Evolutionary conservation across 1,140 invertebrate genomes (phyloP).

Genomic region (Ostrea edulis): DNA sequence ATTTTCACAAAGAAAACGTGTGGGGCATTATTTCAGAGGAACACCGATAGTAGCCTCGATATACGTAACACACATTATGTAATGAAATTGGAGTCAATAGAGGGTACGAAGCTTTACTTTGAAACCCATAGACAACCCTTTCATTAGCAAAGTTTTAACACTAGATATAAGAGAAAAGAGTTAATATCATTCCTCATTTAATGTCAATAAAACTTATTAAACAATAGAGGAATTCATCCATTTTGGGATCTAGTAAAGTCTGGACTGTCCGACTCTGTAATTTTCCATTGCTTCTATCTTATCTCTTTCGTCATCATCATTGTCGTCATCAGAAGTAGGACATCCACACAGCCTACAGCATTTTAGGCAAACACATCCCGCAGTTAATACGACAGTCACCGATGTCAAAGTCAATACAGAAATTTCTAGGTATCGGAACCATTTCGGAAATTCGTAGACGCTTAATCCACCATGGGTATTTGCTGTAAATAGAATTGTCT

Average conservation of each 20-base stretch:
- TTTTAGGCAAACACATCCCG: background rate
- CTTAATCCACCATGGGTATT: no score
- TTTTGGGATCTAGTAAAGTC: background rate
- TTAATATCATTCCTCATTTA: no score
- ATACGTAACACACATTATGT: no score
- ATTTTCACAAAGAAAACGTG: no score
- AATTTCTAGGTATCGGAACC: background rate
- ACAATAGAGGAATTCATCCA: background rate
- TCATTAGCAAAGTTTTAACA: no score
- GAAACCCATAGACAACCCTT: no score
- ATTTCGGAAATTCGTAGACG: background rate
- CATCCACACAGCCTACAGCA: background rate
- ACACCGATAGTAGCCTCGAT: no score
- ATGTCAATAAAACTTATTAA: background rate
- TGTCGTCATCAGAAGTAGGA: background rate
- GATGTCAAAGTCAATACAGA: background rate
- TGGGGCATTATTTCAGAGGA: no score
- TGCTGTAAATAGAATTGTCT: no score
- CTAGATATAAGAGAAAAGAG: no score
- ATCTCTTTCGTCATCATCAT: background rate
- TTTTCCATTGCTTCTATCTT: background rate
- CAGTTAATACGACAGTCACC: background rate
- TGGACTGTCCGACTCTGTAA: background rate
- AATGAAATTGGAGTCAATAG: no score
- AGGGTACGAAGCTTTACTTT: no score